A percentile compares a stretch with the other conserved stretches of the same genome.
Evolutionary conservation across 2,888 invertebrate genomes (phyloP).

Genomic region (Tuta absoluta): DNA sequence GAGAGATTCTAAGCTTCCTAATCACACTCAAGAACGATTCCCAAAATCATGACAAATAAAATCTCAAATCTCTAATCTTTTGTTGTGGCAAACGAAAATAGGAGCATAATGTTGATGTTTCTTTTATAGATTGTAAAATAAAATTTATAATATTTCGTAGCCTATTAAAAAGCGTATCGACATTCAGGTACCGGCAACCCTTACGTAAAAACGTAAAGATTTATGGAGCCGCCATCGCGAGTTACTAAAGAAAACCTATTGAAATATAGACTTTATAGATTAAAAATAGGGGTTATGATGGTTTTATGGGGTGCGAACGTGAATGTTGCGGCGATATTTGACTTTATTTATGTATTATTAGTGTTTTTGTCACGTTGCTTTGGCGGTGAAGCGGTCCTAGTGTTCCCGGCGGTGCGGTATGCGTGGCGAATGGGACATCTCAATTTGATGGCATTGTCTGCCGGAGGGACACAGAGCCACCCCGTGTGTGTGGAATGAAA

Average conservation of each 20-base stretch:
- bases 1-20: not conserved
- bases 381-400: conserved; percentile 41
- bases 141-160: conserved; percentile 36
- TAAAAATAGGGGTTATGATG: conserved; percentile 23
- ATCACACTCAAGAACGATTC: not conserved
- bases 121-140: conserved; percentile 37
- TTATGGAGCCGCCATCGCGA: conserved; percentile 36
- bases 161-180: conserved; percentile 29
- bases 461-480: conserved; percentile 36
- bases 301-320: conserved; percentile 24
- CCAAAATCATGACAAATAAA: conserved; percentile 11
- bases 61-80: conserved; percentile 18
- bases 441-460: conserved; percentile 73
- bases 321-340: conserved; percentile 52
- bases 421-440: conserved; percentile 66
- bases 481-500: conserved; percentile 42
- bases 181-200: conserved; percentile 32
- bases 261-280: conserved; percentile 25
- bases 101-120: conserved; percentile 18
- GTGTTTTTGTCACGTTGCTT: conserved; percentile 57
- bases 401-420: conserved; percentile 35
- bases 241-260: not conserved
- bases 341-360: conserved; percentile 67
- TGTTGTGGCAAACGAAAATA: conserved; percentile 19
- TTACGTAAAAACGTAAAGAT: conserved; percentile 39